Percentiles rank a stretch among this genome's conserved stretches.
Conservation (phyloP, 2,113 vertebrate genomes). For the Bothrops jararaca region DNA sequence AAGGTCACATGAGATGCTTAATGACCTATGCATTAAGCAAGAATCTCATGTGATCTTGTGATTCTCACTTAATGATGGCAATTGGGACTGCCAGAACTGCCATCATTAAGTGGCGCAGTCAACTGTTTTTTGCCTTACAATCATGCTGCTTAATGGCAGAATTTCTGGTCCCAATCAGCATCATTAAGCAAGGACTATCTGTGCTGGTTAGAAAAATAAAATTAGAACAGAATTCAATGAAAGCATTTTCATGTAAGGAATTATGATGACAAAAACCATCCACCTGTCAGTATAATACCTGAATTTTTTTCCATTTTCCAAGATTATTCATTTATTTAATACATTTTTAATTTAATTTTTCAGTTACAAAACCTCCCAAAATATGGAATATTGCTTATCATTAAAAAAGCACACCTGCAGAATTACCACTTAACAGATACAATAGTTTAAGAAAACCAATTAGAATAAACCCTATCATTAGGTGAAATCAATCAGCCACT, state of each 20-base stretch:
- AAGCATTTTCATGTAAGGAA: not conserved
- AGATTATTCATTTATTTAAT: not conserved
- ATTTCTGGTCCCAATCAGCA: not conserved
- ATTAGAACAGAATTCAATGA: not conserved
- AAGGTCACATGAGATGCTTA: not conserved
- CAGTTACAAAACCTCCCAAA: not conserved
- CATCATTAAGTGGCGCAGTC: not conserved
- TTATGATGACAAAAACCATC: not conserved
- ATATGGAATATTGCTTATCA: not conserved
- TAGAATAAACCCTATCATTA: not conserved
- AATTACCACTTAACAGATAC: not conserved
- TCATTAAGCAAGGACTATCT: not conserved
- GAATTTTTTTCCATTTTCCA: not conserved
- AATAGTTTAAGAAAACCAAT: not conserved
- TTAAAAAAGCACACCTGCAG: not conserved
- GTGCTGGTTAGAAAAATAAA: not conserved
- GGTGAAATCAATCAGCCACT: not conserved
- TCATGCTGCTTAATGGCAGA: not conserved
- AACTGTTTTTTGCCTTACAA: not conserved
- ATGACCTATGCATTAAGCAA: too few relatives aligned
- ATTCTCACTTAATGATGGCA: not conserved
- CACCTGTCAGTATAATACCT: not conserved
- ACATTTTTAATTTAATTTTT: not conserved
- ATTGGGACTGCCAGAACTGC: not conserved
- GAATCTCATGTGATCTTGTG: not conserved